Evolutionary conservation across 2,113 vertebrate genomes (phyloP).

Genomic region (Saccopteryx bilineata): DNA sequence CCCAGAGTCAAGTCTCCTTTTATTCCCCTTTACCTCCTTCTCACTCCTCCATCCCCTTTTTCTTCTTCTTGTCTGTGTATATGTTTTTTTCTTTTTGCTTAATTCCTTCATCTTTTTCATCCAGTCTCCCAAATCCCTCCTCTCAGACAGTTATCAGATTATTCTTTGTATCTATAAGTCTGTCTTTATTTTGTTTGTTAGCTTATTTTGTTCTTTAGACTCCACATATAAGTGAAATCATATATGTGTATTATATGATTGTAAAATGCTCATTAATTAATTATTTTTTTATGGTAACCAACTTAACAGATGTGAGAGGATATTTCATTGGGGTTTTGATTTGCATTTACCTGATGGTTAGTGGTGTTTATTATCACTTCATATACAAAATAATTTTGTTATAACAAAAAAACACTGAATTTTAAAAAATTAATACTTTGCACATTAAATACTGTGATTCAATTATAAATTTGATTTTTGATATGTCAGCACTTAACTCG

Average conservation of each 20-base stretch:
- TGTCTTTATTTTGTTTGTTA: background rate
- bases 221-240: background rate
- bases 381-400: constrained; percentile 10
- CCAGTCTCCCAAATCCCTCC: background rate
- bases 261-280: no score
- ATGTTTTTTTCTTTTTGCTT: background rate
- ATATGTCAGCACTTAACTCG: background rate
- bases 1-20: background rate
- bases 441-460: background rate
- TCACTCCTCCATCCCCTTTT: background rate
- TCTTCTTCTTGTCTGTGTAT: background rate
- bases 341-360: no score
- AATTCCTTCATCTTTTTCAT: background rate
- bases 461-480: background rate
- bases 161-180: background rate
- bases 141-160: background rate
- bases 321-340: no score
- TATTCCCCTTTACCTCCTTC: background rate
- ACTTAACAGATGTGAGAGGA: no score
- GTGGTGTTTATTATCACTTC: background rate
- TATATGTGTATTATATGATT: background rate
- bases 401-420: background rate
- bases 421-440: background rate
- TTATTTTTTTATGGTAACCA: no score
- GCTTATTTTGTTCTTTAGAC: background rate